Evolutionary conservation across 2,113 vertebrate species (phyloP), one percentile per base, ranked within the genome.

Genomic region (Leptosomus discolor): DNA sequence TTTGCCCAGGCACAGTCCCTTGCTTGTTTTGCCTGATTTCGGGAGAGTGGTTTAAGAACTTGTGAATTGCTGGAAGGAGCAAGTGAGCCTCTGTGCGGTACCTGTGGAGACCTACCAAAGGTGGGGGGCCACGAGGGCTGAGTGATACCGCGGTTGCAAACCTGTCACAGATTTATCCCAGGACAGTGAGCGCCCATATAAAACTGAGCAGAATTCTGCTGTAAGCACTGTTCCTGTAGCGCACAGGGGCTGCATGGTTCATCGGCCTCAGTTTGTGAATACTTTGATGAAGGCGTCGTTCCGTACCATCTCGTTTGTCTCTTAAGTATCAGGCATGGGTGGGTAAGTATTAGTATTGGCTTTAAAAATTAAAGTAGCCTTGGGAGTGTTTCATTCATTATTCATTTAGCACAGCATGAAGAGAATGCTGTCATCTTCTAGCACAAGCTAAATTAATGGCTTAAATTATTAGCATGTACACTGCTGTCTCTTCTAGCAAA

Each of bases 281-380:
- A 46, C 75, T 92, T 93, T 81, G 87, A 74, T 94, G 78, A 77
- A 84, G 73, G 68, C 56, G 29, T 76, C 53, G 11, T 64, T 83
- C 54, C 2, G 0, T 53, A 43, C 23, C 56, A 63, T 48, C 78
- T 67, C 5, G 6, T 70, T 88, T 93, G 88, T 93, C 79, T 96
- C 67, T n/a, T 22, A 54, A 73, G 50, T 85, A 57, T 73, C 68
- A 80, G 94, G 61, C 88, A 94, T 2, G 48, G 67, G 32, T 88
- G 78, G 95, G 81, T 92, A 94, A 86, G 81, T 95, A 69, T 86
- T 60, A 87, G 95, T 89, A 92, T 91, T 95, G 92, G 75, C 93
- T 97, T 96, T 71, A 91, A 93, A 96, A 95, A 96, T 94, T 94
- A 92, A 93, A 94, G 51, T 94, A 92, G 93, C 80, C 93, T 78